These are phyloP conservation scores for Macrochelys suwanniensis DNA, from an alignment of 2,797 vertebrate genomes.

Conservation along the genomic window DNA sequence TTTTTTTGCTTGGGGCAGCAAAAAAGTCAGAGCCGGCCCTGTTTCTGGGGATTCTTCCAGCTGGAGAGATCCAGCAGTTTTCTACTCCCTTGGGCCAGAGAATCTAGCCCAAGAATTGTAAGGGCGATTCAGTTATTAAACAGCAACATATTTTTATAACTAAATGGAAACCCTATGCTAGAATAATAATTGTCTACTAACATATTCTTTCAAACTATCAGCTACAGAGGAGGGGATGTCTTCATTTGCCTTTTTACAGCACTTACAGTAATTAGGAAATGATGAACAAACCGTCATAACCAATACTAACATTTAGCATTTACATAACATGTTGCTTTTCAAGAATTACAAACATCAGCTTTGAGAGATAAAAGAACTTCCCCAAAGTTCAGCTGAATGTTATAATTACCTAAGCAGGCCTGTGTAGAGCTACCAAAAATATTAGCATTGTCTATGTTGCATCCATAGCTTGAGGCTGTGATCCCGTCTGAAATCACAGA, in stretches of 20 bases:
- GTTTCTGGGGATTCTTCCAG: background rate
- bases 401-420: background rate
- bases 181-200: background rate
- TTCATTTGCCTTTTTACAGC: background rate
- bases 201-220: background rate
- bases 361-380: background rate
- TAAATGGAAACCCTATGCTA: accelerated
- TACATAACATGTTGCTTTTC: background rate
- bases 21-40: too few species aligned
- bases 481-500: background rate
- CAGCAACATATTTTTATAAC: background rate
- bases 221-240: background rate
- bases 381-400: background rate
- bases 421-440: background rate
- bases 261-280: background rate
- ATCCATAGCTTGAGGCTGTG: background rate
- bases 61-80: accelerated
- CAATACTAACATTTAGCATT: background rate
- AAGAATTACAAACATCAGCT: background rate
- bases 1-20: too few species aligned
- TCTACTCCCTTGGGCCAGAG: accelerated
- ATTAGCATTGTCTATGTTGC: background rate
- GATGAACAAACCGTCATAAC: background rate
- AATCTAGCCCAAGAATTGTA: background rate
- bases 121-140: background rate